Evolutionary conservation across 2,888 invertebrate species (phyloP).

Genomic region (Tenthredo amoena): DNA sequence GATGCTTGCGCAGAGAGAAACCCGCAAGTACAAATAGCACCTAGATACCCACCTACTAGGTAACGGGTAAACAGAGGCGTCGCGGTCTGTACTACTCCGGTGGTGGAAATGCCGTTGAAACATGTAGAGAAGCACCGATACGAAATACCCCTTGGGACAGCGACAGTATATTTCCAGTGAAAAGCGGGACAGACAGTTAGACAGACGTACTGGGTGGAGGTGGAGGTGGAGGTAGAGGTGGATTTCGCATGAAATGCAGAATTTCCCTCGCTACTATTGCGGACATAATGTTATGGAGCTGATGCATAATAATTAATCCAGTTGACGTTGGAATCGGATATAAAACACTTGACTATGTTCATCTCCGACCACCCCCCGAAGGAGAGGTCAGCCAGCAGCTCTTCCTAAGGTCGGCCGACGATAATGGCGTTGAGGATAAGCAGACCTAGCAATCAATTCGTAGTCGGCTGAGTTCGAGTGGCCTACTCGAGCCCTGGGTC

Average conservation of each 20-base stretch:
- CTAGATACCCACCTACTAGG: conserved; percentile 9
- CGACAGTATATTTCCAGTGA: conserved; percentile 36
- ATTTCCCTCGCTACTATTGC: not conserved
- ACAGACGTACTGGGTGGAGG: conserved; percentile 21
- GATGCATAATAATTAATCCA: conserved; percentile 17
- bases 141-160: conserved; percentile 42
- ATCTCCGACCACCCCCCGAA: not conserved
- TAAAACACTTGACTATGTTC: not conserved
- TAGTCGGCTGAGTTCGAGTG: conserved; percentile 44
- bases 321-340: not conserved
- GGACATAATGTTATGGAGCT: not conserved
- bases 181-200: conserved; percentile 38
- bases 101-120: conserved; percentile 35
- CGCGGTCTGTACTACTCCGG: conserved; percentile 12
- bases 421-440: conserved; percentile 41
- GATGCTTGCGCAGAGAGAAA: conserved; percentile 8
- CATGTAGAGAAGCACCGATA: conserved; percentile 20
- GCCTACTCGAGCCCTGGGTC: conserved; percentile 43
- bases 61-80: conserved; percentile 40
- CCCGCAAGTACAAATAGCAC: conserved; percentile 28
- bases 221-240: conserved; percentile 56
- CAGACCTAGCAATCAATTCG: conserved; percentile 46
- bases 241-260: conserved; percentile 55
- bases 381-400: conserved; percentile 20
- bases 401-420: conserved; percentile 2